Conservation (phyloP, 2,888 invertebrate species). For the Thelaira solivaga region DNA sequence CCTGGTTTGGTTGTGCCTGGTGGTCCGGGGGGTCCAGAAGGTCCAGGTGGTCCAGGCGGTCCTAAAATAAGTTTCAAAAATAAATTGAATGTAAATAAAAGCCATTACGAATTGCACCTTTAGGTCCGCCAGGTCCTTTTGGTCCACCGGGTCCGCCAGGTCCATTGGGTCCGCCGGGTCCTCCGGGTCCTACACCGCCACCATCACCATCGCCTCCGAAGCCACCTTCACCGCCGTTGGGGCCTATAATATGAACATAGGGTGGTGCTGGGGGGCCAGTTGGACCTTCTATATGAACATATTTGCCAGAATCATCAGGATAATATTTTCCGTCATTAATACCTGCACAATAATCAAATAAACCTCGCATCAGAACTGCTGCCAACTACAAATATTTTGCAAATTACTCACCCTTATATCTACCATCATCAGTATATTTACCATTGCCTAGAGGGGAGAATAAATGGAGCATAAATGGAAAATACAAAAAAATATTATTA, state of each 20-base stretch:
- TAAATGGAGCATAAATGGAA: constrained; percentile 61
- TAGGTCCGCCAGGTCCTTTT: constrained; percentile 69
- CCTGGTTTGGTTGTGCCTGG: constrained; percentile 75
- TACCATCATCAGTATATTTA: constrained; percentile 69
- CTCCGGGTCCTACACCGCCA: constrained; percentile 70
- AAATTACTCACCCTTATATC: constrained; percentile 69
- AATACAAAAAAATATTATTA: constrained; percentile 47
- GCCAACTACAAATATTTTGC: no score
- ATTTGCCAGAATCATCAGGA: constrained; percentile 75
- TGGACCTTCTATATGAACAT: constrained; percentile 75
- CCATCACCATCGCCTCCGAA: constrained; percentile 69
- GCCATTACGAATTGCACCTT: constrained; percentile 63
- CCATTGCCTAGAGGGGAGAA: constrained; percentile 69
- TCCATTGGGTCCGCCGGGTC: constrained; percentile 74
- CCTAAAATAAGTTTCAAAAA: constrained; percentile 51
- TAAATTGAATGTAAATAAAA: background rate
- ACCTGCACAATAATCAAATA: constrained; percentile 56
- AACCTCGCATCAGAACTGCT: background rate
- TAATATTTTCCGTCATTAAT: constrained; percentile 71
- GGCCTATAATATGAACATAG: constrained; percentile 73
- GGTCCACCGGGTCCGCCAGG: constrained; percentile 70
- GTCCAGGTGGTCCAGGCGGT: constrained; percentile 67
- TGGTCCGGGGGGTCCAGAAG: constrained; percentile 71
- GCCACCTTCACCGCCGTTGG: constrained; percentile 72
- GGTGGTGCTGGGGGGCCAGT: constrained; percentile 75